These are phyloP conservation scores for Centropus unirufus DNA, from an alignment of 2,113 vertebrate species.

Conservation along the genomic window DNA sequence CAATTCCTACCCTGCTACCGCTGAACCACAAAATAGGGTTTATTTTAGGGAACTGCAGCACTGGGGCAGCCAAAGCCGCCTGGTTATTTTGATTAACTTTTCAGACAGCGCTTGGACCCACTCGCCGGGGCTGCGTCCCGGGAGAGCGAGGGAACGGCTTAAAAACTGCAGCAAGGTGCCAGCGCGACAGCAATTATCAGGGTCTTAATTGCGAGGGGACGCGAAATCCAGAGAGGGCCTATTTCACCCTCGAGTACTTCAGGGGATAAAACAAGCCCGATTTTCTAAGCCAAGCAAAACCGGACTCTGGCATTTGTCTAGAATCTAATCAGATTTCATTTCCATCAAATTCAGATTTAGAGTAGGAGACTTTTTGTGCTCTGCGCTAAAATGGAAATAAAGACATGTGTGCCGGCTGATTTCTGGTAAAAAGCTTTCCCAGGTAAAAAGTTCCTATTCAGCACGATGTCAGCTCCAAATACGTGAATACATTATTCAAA, in stretches of 20 bases:
- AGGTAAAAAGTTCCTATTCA: not conserved
- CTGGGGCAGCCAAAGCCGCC: not conserved
- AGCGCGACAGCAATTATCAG: not conserved
- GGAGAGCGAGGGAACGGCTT: no score
- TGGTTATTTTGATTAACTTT: not conserved
- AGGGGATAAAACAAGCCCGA: not conserved
- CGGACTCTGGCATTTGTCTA: not conserved
- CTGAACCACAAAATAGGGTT: rapidly evolving
- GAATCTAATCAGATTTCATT: conserved; percentile 1
- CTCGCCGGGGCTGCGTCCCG: rapidly evolving
- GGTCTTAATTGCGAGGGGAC: not conserved
- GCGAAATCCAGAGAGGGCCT: not conserved
- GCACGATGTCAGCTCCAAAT: not conserved
- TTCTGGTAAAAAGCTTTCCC: conserved; percentile 20
- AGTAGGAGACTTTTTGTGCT: not conserved
- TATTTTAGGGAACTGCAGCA: not conserved
- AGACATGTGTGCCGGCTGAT: not conserved
- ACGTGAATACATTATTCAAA: not conserved
- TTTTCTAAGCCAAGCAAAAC: not conserved
- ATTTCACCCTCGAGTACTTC: not conserved
- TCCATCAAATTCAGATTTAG: not conserved
- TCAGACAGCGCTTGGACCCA: rapidly evolving
- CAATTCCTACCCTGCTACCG: rapidly evolving
- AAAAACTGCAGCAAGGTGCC: not conserved
- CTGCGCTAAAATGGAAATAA: conserved; percentile 14